A percentile compares a stretch with the other conserved stretches of the same genome.
Conservation (phyloP, 1,140 invertebrate genomes). For the Drosophila oshimai region DNA sequence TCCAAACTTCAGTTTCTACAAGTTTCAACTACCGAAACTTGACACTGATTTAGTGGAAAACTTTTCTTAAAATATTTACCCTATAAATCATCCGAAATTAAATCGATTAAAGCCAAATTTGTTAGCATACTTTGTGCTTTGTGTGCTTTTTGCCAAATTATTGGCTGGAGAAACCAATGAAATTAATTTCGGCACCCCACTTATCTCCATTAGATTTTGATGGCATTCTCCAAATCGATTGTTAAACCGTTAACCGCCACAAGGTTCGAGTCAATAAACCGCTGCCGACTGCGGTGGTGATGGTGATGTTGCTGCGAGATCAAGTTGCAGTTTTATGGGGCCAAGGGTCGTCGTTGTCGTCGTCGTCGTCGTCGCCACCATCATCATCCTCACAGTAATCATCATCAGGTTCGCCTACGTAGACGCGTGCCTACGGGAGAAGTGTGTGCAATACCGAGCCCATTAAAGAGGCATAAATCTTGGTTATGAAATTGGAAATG, state of each 20-base stretch:
- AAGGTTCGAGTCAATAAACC: conserved; percentile 39
- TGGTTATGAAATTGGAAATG: conserved; percentile 51
- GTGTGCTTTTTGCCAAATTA: neutral
- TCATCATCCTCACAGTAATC: conserved; percentile 2
- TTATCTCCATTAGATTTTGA: conserved; percentile 27
- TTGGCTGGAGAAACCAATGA: conserved; percentile 20
- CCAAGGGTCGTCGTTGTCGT: conserved; percentile 37
- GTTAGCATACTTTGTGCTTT: neutral
- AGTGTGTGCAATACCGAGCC: conserved; percentile 19
- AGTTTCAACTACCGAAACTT: no score
- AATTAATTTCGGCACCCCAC: conserved; percentile 23
- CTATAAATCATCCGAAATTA: neutral
- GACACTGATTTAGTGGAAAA: no score
- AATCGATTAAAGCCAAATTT: neutral
- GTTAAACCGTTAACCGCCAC: conserved; percentile 36
- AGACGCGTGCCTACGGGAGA: conserved; percentile 34
- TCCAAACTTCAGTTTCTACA: no score
- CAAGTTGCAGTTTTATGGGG: conserved; percentile 47
- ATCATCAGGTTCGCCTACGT: conserved; percentile 29
- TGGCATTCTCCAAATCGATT: conserved; percentile 24
- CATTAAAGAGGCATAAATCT: conserved; percentile 54
- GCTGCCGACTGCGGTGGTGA: conserved; percentile 23
- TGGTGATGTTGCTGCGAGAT: conserved; percentile 35
- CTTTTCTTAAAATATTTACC: neutral
- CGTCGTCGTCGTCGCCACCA: neutral